phyloP scores from a whole-genome alignment of 2,888 invertebrate species.

The Anthophora plumipes region DNA sequence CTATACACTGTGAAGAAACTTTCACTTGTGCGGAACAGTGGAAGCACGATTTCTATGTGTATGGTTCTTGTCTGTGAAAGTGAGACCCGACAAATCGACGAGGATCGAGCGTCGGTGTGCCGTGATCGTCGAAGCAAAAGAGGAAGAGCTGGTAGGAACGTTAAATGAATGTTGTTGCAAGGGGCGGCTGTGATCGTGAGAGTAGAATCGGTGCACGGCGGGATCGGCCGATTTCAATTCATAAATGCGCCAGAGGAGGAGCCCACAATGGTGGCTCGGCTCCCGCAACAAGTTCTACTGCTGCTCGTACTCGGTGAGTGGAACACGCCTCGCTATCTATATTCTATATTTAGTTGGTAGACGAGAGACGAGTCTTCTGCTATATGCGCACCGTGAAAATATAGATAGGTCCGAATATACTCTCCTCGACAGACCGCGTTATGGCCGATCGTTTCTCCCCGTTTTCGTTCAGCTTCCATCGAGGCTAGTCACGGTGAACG shows the following conservation, averaged over 20 bases:
- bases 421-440: not conserved
- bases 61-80: not conserved
- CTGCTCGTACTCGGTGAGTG: constrained; percentile 82
- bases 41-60: not conserved
- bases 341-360: constrained; percentile 75
- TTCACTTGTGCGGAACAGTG: too few species aligned
- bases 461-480: not conserved
- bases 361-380: constrained; percentile 62
- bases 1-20: too few species aligned
- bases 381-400: constrained; percentile 4
- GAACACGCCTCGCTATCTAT: constrained; percentile 3
- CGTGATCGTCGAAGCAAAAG: not conserved
- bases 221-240: constrained; percentile 78
- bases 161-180: constrained; percentile 78
- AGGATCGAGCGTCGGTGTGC: not conserved
- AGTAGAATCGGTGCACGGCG: constrained; percentile 75
- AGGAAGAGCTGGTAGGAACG: constrained; percentile 49
- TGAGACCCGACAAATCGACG: constrained; percentile 1
- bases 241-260: constrained; percentile 81
- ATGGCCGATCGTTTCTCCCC: constrained; percentile 2
- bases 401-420: not conserved
- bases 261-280: constrained; percentile 82
- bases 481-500: not conserved
- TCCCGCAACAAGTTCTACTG: constrained; percentile 83
- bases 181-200: constrained; percentile 75